Percentiles rank a stretch among this genome's conserved stretches.
These are phyloP conservation scores for Emydocephalus ijimae DNA, from an alignment of 2,113 vertebrate genomes.

Conservation along the genomic window DNA sequence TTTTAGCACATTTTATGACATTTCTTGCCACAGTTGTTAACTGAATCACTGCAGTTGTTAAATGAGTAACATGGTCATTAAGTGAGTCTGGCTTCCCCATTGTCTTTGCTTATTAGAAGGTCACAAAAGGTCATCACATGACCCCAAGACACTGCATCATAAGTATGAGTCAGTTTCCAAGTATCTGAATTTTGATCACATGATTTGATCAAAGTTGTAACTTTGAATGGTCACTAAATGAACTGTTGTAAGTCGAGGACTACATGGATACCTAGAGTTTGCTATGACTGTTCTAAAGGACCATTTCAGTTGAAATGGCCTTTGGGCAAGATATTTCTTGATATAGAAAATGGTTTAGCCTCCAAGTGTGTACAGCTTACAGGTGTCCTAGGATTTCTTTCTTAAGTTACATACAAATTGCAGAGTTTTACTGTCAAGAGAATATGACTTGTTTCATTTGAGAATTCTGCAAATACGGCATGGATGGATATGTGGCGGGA, in stretches of 20 bases:
- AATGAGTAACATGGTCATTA: neutral
- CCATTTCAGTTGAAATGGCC: neutral
- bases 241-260: neutral
- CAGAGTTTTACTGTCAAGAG: neutral
- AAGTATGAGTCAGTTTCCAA: neutral
- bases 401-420: neutral
- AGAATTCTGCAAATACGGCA: neutral
- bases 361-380: too few species aligned
- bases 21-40: neutral
- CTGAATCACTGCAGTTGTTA: neutral
- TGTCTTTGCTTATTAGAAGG: neutral
- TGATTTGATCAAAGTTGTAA: neutral
- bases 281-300: neutral
- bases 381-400: neutral
- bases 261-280: neutral
- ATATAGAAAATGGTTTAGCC: neutral
- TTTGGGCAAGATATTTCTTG: neutral
- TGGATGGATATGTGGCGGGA: neutral
- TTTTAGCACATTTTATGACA: neutral
- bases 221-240: neutral
- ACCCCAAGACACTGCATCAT: neutral
- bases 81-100: neutral
- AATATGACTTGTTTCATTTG: neutral
- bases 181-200: neutral
- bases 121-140: neutral